Conservation (phyloP, 2,113 vertebrate genomes). For the Lipotes vexillifer region DNA sequence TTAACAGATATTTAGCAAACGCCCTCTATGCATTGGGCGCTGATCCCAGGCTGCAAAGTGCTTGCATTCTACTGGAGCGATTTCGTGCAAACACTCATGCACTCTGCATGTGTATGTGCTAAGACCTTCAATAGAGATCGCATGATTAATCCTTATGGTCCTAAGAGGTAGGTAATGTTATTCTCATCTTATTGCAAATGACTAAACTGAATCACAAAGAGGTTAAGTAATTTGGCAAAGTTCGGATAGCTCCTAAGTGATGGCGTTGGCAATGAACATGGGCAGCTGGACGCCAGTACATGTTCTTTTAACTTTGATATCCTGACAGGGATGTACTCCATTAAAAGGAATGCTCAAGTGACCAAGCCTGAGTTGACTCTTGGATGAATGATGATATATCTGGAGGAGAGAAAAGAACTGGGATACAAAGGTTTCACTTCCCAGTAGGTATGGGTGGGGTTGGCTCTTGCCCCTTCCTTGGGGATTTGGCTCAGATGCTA, state of each 20-base stretch:
- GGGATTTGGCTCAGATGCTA: neutral
- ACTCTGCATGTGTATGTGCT: neutral
- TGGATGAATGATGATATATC: neutral
- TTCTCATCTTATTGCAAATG: neutral
- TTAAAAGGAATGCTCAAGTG: neutral
- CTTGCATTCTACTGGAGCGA: neutral
- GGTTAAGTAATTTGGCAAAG: neutral
- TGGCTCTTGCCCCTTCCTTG: neutral
- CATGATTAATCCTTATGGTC: neutral
- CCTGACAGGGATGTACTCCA: neutral
- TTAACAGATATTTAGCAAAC: conserved; percentile 1
- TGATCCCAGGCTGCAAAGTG: neutral
- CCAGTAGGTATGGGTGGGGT: neutral
- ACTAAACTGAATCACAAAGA: neutral
- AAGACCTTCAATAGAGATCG: neutral
- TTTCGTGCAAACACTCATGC: neutral
- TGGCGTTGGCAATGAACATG: neutral
- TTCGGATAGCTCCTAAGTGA: neutral
- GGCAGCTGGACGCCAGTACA: neutral
- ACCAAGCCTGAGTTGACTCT: neutral
- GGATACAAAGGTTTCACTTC: neutral
- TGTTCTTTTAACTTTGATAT: neutral
- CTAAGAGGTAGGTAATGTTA: neutral
- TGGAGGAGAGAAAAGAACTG: neutral
- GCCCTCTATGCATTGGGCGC: neutral